Evolutionary conservation across 2,888 invertebrate species (phyloP).

Genomic region (Conistra vaccinii): DNA sequence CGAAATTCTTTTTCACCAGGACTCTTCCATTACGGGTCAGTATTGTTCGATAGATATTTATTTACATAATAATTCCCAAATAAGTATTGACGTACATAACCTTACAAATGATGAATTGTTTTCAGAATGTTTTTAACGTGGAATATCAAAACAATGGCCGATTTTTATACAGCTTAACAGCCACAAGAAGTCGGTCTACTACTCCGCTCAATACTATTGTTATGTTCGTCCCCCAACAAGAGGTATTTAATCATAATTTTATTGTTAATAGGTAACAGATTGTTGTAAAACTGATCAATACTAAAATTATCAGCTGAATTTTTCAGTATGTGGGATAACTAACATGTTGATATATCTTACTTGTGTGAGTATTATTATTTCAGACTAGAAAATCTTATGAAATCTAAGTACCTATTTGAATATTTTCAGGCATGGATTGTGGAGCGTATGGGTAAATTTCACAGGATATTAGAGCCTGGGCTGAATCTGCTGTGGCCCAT

Average conservation of each 20-base stretch:
- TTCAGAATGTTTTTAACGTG: slow-evolving; percentile 83
- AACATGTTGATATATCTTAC: not conserved
- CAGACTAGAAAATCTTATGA: too few relatives aligned
- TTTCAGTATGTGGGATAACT: not conserved
- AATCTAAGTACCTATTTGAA: not conserved
- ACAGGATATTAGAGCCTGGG: slow-evolving; percentile 98
- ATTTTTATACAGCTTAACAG: slow-evolving; percentile 80
- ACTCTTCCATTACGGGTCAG: slow-evolving; percentile 80
- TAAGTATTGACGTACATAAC: slow-evolving; percentile 64
- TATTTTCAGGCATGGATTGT: slow-evolving; percentile 97
- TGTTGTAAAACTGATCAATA: not conserved
- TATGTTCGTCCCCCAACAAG: slow-evolving; percentile 99
- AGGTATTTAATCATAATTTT: slow-evolving; percentile 90
- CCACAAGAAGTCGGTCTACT: slow-evolving; percentile 87
- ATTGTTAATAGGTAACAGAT: too few relatives aligned
- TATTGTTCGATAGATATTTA: slow-evolving; percentile 47
- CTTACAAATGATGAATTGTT: slow-evolving; percentile 69
- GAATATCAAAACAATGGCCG: slow-evolving; percentile 85
- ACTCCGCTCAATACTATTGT: slow-evolving; percentile 97
- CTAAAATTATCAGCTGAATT: not conserved
- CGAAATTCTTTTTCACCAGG: slow-evolving; percentile 82
- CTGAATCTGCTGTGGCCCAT: slow-evolving; percentile 97
- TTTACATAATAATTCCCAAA: slow-evolving; percentile 50
- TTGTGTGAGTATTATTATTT: not conserved
- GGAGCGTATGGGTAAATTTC: slow-evolving; percentile 99